Base-by-base conservation (phyloP, 2,888 invertebrate genomes). In the Dicyrtoma fusca region DNA sequence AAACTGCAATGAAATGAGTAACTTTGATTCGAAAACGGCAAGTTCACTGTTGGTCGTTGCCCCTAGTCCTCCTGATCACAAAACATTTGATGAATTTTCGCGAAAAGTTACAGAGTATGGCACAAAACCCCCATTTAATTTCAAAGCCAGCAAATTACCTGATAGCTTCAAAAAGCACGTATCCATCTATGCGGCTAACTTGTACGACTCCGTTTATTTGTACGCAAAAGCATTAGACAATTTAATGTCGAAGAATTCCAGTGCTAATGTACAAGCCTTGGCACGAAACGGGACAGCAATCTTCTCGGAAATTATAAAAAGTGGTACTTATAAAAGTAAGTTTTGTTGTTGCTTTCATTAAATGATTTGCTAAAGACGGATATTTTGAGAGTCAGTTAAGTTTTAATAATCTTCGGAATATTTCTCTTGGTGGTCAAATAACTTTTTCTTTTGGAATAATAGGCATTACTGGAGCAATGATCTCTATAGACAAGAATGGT, bases 381-480 rank as follows among this genome's bases (percentile, higher is more conserved):
- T n/a, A n/a, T n/a, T n/a, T n/a, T n/a, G n/a, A n/a, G n/a, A n/a
- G n/a, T n/a, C n/a, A n/a, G n/a, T n/a, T n/a, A n/a, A n/a, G n/a
- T n/a, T n/a, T n/a, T n/a, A n/a, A n/a, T n/a, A n/a, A n/a, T n/a
- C n/a, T n/a, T n/a, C n/a, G n/a, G n/a, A n/a, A n/a, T n/a, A n/a
- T n/a, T n/a, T n/a, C n/a, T n/a, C n/a, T n/a, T n/a, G n/a, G n/a
- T n/a, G n/a, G n/a, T n/a, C n/a, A n/a, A n/a, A n/a, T n/a, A n/a
- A n/a, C n/a, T n/a, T n/a, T n/a, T n/a, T n/a, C n/a, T n/a, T n/a
- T n/a, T n/a, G n/a, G n/a, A n/a, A n/a, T 73, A 81, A 0, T 82
- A 97, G 97, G 97, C 88, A 90, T 97, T 81, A 93, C 95, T 69
- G 98, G 98, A 19, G 92, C 95, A 82, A 91, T 91, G 75, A 95